Conservation (phyloP, 2,888 invertebrate species). For the Lysandra coridon region DNA sequence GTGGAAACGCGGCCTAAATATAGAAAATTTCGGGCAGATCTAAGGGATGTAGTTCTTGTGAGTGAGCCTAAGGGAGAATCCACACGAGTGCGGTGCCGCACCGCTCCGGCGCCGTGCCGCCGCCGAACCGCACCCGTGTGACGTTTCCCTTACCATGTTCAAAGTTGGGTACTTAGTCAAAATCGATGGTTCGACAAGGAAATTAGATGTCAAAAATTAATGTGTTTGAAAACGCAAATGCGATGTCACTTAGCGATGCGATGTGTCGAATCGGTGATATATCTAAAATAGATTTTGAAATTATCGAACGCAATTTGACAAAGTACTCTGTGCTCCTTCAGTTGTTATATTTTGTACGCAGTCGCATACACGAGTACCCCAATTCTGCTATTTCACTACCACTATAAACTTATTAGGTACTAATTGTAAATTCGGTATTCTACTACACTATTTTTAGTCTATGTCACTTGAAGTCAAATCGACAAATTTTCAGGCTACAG, state of each 20-base stretch:
- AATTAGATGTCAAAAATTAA: no score
- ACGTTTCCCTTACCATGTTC: neutral
- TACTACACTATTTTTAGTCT: no score
- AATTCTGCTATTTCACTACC: neutral
- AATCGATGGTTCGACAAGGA: neutral
- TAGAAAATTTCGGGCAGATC: neutral
- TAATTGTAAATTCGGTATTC: no score
- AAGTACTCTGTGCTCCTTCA: neutral
- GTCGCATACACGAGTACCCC: neutral
- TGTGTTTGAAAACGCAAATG: no score
- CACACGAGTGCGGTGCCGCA: no score
- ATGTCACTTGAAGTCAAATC: no score
- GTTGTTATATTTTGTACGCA: slow-evolving; percentile 28
- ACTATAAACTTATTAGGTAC: no score
- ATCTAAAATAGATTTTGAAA: neutral
- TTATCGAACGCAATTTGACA: neutral
- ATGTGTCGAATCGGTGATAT: neutral
- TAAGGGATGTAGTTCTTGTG: neutral
- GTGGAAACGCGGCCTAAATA: no score
- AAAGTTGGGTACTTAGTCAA: neutral
- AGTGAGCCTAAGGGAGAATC: neutral
- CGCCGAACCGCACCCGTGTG: no score
- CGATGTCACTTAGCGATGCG: no score
- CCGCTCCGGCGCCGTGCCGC: no score
- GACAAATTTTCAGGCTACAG: no score